Evolutionary conservation across 2,797 vertebrate species (phyloP), one percentile per base, ranked within the genome.

Genomic region (Silurus aristotelis): DNA sequence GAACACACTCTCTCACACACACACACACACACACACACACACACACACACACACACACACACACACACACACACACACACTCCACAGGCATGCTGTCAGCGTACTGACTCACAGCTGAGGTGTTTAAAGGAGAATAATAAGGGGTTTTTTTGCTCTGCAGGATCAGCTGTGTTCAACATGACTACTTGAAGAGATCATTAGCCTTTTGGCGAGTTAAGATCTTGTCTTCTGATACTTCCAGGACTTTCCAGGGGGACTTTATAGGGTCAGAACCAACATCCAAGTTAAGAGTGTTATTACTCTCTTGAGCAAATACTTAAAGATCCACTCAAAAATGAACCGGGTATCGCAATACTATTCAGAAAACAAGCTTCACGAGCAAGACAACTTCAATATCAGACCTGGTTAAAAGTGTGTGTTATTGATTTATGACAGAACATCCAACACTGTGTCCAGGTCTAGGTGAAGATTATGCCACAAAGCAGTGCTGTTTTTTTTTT

Each of bases 131-230:
- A 38, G 52, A 80, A 60, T 77, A 60, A 77, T 60, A 38, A 22
- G 17, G 56, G 12, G 38, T 78, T 43, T 70, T 8, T 38, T 14
- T 61, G 31, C 22, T 72, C 25, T 73, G 46, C 55, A 61, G 38
- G 43, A 85, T 85, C 70, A 66, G 46, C 70, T 67, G 77, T n/a
- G 75, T 78, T 78, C 75, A 60, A 14, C 75, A 78, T 43, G 56
- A 20, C 56, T 61, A 58, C 68, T 55, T 71, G 38, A 85, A 80
- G 84, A 80, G n/a, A 85, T 80, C 46, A 71, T 85, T 80, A 10
- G 46, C n/a, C 12, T 38, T 60, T 64, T 55, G 22, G 6, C 1
- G 22, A 55, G 71, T 73, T 52, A 79, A 43, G 0, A 20, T 19
- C 76, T 12, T 10, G 66, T 61, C 58, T 72, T 71, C 75, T 60